Evolutionary conservation across 1,140 invertebrate genomes (phyloP).

Genomic region (Calliopsis andreniformis): DNA sequence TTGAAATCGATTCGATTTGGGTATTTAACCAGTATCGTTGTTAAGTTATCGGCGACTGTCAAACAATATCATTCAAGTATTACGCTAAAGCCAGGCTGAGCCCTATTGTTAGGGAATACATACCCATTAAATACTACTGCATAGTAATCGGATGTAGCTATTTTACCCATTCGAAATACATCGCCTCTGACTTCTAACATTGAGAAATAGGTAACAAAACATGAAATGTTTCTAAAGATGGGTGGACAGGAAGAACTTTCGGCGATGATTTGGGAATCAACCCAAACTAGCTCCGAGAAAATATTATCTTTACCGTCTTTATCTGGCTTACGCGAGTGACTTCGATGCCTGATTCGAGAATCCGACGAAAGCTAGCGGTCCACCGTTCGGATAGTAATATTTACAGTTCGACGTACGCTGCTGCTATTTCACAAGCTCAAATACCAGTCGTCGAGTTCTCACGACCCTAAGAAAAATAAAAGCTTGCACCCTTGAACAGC

Average conservation of each 20-base stretch:
- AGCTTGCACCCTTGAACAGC: too few relatives aligned
- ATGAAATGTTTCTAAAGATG: too few relatives aligned
- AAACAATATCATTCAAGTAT: background rate
- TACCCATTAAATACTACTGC: conserved; percentile 35
- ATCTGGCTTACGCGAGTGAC: conserved; percentile 42
- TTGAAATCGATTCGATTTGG: conserved; percentile 23
- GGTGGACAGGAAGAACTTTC: background rate
- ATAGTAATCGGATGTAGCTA: conserved; percentile 10
- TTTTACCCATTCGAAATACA: conserved; percentile 36
- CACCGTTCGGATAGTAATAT: conserved; percentile 51
- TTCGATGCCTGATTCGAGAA: conserved; percentile 46
- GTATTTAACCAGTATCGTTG: background rate
- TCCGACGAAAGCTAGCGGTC: conserved; percentile 15
- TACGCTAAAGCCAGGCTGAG: conserved; percentile 21
- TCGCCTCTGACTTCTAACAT: too few relatives aligned
- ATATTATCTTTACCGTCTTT: conserved; percentile 56
- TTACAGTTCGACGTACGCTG: conserved; percentile 36
- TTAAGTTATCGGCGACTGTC: background rate
- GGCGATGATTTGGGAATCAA: conserved; percentile 20
- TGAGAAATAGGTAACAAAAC: too few relatives aligned
- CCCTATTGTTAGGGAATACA: conserved; percentile 48
- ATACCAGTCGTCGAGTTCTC: conserved; percentile 22
- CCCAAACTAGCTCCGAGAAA: conserved; percentile 33
- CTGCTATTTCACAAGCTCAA: background rate
- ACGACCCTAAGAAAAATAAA: background rate